Conservation (phyloP, 2,797 vertebrate species). For the Anguilla obscura region DNA sequence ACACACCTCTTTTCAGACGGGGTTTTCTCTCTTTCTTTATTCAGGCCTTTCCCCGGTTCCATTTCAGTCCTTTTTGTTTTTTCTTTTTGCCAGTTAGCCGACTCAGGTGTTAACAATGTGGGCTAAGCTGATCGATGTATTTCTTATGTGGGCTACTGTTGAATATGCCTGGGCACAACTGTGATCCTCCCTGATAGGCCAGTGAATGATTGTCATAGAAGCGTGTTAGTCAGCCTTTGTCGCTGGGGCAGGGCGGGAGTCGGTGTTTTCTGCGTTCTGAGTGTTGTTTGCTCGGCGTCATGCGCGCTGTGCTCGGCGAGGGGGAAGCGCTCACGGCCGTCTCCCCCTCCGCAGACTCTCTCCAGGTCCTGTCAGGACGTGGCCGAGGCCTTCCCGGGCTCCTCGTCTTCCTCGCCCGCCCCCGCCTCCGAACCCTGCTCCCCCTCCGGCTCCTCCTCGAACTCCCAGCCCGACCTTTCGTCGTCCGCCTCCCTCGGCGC, state of each 20-base stretch:
- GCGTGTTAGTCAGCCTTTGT: slow-evolving; percentile 26
- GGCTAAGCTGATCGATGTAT: not conserved
- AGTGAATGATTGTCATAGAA: slow-evolving; percentile 15
- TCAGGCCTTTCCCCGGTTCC: not conserved
- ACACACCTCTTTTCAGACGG: not conserved
- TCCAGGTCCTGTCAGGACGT: slow-evolving; percentile 65
- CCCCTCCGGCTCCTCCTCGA: slow-evolving; percentile 20
- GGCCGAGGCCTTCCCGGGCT: slow-evolving; percentile 49
- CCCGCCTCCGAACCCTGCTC: slow-evolving; percentile 43
- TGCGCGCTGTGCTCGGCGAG: not conserved
- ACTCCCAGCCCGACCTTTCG: slow-evolving; percentile 6
- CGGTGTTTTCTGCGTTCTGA: slow-evolving; percentile 20
- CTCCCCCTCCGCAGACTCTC: slow-evolving; percentile 54
- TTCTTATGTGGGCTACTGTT: not conserved
- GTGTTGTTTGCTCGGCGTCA: slow-evolving; percentile 19
- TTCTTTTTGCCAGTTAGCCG: not conserved
- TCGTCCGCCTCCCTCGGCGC: slow-evolving; percentile 18
- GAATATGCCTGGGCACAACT: slow-evolving; percentile 13
- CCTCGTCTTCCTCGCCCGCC: slow-evolving; percentile 38
- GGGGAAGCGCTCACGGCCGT: too few species aligned
- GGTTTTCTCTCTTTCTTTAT: not conserved
- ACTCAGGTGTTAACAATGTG: not conserved
- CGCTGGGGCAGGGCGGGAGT: slow-evolving; percentile 26
- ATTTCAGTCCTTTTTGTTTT: not conserved
- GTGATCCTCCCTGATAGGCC: slow-evolving; percentile 15